phyloP scores from a whole-genome alignment of 2,113 vertebrate genomes.

The Oncorhynchus keta region DNA sequence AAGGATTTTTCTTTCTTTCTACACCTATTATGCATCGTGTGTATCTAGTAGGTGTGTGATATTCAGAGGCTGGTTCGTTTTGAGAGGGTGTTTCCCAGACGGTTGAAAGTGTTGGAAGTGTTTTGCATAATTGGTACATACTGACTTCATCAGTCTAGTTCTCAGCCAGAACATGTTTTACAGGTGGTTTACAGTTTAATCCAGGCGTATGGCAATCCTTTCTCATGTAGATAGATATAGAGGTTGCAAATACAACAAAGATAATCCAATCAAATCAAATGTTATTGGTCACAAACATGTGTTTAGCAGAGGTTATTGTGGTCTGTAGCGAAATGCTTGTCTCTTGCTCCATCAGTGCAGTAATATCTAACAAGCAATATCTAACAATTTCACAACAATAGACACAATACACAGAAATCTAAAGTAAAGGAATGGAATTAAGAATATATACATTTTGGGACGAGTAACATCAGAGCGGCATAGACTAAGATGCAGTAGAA shows the following conservation, averaged over 20 bases:
- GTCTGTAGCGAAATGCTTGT: no score
- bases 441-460: no score
- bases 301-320: no score
- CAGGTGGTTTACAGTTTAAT: constrained; percentile 5
- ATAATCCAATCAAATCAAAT: no score
- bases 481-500: no score
- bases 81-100: neutral
- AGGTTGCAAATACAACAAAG: neutral
- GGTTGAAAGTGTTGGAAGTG: constrained; percentile 17
- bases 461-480: no score
- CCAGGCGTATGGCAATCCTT: neutral
- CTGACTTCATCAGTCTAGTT: neutral
- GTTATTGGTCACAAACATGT: no score
- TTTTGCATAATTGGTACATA: constrained; percentile 6
- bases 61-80: neutral
- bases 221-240: neutral
- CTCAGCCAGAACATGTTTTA: constrained; percentile 1
- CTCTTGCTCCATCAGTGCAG: no score
- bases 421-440: no score
- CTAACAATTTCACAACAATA: no score
- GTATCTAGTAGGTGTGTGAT: neutral
- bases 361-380: no score
- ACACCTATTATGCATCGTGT: neutral
- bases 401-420: no score
- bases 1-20: constrained; percentile 1